Evolutionary conservation across 2,888 invertebrate genomes (phyloP).

Genomic region (Ptychoptera contaminata): DNA sequence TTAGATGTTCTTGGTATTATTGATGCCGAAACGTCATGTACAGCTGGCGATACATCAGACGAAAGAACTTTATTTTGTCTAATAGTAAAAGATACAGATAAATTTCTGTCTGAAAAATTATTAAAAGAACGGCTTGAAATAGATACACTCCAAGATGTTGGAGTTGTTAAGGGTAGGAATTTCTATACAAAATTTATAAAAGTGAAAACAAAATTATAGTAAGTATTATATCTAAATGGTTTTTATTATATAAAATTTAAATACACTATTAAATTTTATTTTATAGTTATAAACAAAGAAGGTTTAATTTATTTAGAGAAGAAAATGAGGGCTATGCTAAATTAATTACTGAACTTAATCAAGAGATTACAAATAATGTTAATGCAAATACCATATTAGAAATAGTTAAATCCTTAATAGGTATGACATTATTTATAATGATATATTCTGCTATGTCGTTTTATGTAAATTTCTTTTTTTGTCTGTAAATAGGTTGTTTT

Average conservation of each 20-base stretch:
- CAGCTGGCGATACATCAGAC: conserved; percentile 42
- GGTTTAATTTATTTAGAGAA: conserved; percentile 96
- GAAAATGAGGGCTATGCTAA: conserved; percentile 99
- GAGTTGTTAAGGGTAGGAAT: conserved; percentile 73
- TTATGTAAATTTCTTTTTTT: conserved; percentile 6
- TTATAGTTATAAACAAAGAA: conserved; percentile 94
- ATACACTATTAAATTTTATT: conserved; percentile 7
- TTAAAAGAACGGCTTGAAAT: conserved; percentile 86
- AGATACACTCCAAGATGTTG: conserved; percentile 83
- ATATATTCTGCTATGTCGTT: neutral
- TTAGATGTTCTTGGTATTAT: conserved; percentile 72
- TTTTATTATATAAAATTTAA: neutral
- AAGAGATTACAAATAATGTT: conserved; percentile 50
- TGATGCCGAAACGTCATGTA: conserved; percentile 58
- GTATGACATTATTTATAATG: conserved; percentile 31
- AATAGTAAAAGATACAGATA: conserved; percentile 64
- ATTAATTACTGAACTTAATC: conserved; percentile 82
- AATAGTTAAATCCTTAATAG: conserved; percentile 86
- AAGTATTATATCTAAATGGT: conserved; percentile 35
- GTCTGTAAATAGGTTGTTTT: conserved; percentile 67
- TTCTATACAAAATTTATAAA: conserved; percentile 93
- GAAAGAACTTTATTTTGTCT: conserved; percentile 62
- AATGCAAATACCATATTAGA: conserved; percentile 57
- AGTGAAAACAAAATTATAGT: conserved; percentile 96
- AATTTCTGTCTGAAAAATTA: conserved; percentile 70